These are phyloP conservation scores for Falco biarmicus DNA, from an alignment of 2,797 vertebrate genomes.

Conservation along the genomic window DNA sequence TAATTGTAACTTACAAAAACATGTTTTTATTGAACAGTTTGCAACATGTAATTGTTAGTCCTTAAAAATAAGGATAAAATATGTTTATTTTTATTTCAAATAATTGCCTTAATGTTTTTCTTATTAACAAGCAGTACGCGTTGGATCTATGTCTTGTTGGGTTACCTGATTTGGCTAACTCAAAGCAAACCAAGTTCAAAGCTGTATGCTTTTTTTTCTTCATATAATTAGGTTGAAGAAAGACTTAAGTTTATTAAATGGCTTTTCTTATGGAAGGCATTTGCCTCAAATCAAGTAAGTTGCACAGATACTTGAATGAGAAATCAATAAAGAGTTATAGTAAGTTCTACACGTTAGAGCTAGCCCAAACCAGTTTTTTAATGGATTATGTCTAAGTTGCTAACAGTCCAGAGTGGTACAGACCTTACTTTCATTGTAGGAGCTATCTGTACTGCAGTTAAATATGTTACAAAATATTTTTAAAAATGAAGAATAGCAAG, in stretches of 20 bases:
- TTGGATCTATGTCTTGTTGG: not conserved
- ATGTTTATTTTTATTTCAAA: not conserved
- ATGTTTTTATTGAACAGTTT: not conserved
- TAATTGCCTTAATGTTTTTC: not conserved
- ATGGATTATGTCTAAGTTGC: not conserved
- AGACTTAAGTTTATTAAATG: not conserved
- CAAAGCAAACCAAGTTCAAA: not conserved
- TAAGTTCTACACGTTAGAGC: not conserved
- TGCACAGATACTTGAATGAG: not conserved
- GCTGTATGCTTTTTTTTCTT: not conserved
- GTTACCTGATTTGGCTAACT: not conserved
- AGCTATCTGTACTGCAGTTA: not conserved
- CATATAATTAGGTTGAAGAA: not conserved
- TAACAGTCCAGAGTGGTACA: not conserved
- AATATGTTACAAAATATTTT: not conserved
- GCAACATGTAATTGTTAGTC: not conserved
- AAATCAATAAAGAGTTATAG: not conserved
- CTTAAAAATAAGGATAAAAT: not conserved
- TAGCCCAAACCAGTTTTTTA: not conserved
- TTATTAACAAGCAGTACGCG: not conserved
- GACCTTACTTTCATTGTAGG: not conserved
- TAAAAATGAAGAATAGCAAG: not conserved
- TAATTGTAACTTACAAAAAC: not conserved
- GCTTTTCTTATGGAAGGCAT: not conserved
- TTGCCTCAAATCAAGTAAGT: not conserved